These are phyloP conservation scores for Heliornis fulica DNA, from an alignment of 2,113 vertebrate genomes.

Conservation along the genomic window DNA sequence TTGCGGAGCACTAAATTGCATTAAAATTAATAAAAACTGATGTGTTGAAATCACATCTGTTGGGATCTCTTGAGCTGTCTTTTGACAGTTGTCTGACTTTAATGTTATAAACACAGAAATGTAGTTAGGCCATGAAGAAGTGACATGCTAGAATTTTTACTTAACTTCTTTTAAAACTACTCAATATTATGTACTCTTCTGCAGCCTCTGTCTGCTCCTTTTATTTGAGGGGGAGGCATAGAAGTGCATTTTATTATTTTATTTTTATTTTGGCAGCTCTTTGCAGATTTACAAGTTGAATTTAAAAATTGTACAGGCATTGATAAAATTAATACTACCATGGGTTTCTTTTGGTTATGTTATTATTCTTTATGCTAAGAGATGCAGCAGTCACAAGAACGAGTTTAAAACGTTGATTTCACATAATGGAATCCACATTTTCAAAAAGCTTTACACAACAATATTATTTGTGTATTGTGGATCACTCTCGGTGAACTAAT, in stretches of 20 bases:
- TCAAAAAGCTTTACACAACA: background rate
- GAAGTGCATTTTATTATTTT: background rate
- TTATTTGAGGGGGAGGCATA: background rate
- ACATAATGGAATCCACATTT: background rate
- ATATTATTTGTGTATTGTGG: background rate
- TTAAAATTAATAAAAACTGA: background rate
- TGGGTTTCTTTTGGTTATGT: background rate
- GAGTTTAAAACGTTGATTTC: background rate
- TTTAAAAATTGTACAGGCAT: background rate
- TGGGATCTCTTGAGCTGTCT: background rate
- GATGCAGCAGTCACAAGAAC: background rate
- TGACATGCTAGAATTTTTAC: background rate
- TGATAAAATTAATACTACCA: background rate
- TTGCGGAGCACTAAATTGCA: background rate
- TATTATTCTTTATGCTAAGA: background rate
- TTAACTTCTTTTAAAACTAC: background rate
- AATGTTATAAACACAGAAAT: background rate
- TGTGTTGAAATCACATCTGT: background rate
- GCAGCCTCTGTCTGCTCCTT: background rate
- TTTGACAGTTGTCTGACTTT: background rate
- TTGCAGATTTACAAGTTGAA: background rate
- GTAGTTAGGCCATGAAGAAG: background rate
- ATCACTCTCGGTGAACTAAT: background rate
- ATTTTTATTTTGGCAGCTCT: background rate
- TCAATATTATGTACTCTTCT: background rate